Percentiles rank a stretch among this genome's conserved stretches.
phyloP scores from a whole-genome alignment of 2,113 vertebrate genomes.

The Haemorhous mexicanus region DNA sequence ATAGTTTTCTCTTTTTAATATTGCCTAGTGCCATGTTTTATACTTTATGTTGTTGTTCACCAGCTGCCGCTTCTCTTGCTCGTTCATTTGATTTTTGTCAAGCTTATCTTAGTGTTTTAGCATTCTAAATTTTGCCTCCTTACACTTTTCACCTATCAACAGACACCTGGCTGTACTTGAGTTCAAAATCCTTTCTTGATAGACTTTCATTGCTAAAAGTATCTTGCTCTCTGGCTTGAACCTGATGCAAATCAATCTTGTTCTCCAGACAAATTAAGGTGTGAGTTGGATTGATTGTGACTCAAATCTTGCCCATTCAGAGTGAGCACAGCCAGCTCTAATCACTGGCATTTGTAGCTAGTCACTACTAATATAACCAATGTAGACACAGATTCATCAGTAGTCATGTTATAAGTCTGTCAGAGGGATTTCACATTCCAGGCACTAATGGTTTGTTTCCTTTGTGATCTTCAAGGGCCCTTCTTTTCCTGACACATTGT shows the following conservation, averaged over 20 bases:
- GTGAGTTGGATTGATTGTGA: not conserved
- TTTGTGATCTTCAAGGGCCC: conserved; percentile 5
- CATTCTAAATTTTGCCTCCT: not conserved
- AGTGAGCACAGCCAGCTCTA: not conserved
- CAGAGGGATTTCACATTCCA: not conserved
- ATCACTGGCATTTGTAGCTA: not conserved
- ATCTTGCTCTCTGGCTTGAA: not conserved
- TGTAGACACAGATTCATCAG: not conserved
- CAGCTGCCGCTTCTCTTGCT: not conserved
- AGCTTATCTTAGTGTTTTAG: not conserved
- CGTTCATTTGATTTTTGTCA: not conserved
- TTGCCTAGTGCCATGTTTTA: not conserved
- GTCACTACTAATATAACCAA: conserved; percentile 25
- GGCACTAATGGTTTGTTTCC: conserved; percentile 8
- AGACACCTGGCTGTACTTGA: not conserved
- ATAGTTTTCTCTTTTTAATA: not conserved
- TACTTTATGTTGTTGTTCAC: not conserved
- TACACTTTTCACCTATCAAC: not conserved
- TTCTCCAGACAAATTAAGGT: not conserved
- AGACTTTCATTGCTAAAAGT: not conserved
- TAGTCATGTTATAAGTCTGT: not conserved
- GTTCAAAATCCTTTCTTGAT: not conserved
- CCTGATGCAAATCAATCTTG: conserved; percentile 1
- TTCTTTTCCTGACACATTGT: not conserved
- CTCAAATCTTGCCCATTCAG: not conserved